Conservation (phyloP, 2,888 invertebrate genomes). For the Eilema griseolum region DNA sequence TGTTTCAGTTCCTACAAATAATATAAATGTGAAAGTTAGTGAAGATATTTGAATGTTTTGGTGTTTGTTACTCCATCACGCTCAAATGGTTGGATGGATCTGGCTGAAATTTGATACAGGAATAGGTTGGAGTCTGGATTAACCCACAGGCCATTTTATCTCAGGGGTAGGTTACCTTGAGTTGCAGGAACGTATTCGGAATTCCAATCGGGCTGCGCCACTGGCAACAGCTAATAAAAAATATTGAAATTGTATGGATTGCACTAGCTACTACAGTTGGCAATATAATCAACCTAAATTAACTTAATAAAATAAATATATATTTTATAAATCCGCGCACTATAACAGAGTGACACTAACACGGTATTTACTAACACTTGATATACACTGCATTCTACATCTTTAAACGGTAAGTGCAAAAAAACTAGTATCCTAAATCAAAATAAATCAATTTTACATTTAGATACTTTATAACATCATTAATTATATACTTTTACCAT, state of each 20-base stretch:
- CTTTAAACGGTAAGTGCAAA: neutral
- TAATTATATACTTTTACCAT: constrained; percentile 60
- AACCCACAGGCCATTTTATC: neutral
- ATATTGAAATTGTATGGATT: too few relatives aligned
- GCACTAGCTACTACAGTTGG: too few relatives aligned
- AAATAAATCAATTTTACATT: too few relatives aligned
- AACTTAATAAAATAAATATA: neutral
- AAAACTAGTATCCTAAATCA: too few relatives aligned
- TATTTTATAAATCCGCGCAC: neutral
- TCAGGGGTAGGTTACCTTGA: neutral
- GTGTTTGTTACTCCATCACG: neutral
- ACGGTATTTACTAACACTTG: neutral
- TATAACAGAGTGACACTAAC: neutral
- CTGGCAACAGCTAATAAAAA: too few relatives aligned
- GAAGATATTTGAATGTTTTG: neutral
- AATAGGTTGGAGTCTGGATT: neutral
- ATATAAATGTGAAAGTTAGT: neutral
- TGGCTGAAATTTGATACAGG: neutral
- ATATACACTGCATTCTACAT: neutral
- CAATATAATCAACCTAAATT: neutral
- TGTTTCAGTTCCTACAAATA: neutral
- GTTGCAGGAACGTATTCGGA: neutral
- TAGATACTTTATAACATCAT: too few relatives aligned
- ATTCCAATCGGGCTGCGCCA: too few relatives aligned
- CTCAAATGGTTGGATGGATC: neutral